phyloP scores from a whole-genome alignment of 2,888 invertebrate genomes.

The Chalcis sispes region DNA sequence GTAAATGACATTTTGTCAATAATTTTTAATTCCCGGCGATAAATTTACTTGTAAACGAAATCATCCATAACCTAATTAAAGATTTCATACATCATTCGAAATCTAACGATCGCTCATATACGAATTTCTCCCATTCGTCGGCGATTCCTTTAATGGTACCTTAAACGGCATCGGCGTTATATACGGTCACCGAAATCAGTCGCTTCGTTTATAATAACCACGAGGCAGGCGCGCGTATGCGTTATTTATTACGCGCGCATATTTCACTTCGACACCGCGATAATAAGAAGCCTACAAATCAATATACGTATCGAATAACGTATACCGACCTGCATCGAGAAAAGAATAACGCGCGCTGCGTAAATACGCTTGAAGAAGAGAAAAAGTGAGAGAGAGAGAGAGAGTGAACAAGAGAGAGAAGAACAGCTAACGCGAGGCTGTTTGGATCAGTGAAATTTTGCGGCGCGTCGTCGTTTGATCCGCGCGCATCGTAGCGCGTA shows the following conservation, averaged over 20 bases:
- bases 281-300: conserved; percentile 43
- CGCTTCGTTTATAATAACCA: too few species aligned
- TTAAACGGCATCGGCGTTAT: too few species aligned
- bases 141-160: not conserved
- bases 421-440: not conserved
- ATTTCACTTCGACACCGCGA: conserved; percentile 20
- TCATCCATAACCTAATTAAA: too few species aligned
- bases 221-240: too few species aligned
- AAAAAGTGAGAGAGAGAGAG: not conserved
- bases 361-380: not conserved
- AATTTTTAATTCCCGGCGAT: too few species aligned
- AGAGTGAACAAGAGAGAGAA: not conserved
- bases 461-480: conserved; percentile 29
- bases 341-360: too few species aligned
- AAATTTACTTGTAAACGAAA: too few species aligned
- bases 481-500: not conserved
- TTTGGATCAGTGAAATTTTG: conserved; percentile 27
- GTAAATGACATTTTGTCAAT: too few species aligned
- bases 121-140: too few species aligned
- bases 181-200: too few species aligned
- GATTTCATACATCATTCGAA: too few species aligned
- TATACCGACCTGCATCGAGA: not conserved
- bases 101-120: too few species aligned
- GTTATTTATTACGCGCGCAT: not conserved
- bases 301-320: not conserved